Evolutionary conservation across 2,113 vertebrate species (phyloP), one percentile per base, ranked within the genome.

Genomic region (Callopanchax toddi): DNA sequence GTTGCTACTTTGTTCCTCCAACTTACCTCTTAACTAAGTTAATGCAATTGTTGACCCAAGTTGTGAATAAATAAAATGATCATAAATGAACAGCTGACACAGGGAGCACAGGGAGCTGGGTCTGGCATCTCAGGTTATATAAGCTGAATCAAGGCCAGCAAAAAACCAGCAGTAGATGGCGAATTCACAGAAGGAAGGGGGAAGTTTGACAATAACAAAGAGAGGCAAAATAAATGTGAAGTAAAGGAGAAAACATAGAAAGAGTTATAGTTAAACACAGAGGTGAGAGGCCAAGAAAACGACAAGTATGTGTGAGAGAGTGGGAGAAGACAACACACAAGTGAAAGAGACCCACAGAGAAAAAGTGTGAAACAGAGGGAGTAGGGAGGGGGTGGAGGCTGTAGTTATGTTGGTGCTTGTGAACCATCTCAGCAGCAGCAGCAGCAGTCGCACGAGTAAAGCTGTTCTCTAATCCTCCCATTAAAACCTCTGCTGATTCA

Each of bases 401-500:
- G 72, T 71, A 53, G 76, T 67, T 63, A 71, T 61, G 74, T 60
- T 73, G 22, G 69, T 62, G 66, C 61, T 66, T 44, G 52, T 62
- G 72, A 74, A 76, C 32, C 71, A 78, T 78, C 67, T 68, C 74
- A 75, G 70, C 73, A 71, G 76, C 75, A 73, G 71, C 48, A 50
- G 23, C 68, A 32, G 76, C 75, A 73, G 78, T 37, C 76, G 51
- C 67, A 57, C 49, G 48, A 75, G 67, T 78, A 82, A 87, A 79
- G 79, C 79, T 62, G 18, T n/a, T 22, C 63, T 67, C 57, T 89
- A 91, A 91, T 89, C 87, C 86, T 52, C 17, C 48, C 82, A 85
- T 89, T 85, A 87, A 89, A 91, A 78, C 85, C 67, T 64, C 71
- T 65, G 81, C 75, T 71, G 80, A 87, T 88, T 91, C 84, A 84